A percentile compares a stretch with the other conserved stretches of the same genome.
phyloP scores from a whole-genome alignment of 2,113 vertebrate species.

The Ondatra zibethicus region DNA sequence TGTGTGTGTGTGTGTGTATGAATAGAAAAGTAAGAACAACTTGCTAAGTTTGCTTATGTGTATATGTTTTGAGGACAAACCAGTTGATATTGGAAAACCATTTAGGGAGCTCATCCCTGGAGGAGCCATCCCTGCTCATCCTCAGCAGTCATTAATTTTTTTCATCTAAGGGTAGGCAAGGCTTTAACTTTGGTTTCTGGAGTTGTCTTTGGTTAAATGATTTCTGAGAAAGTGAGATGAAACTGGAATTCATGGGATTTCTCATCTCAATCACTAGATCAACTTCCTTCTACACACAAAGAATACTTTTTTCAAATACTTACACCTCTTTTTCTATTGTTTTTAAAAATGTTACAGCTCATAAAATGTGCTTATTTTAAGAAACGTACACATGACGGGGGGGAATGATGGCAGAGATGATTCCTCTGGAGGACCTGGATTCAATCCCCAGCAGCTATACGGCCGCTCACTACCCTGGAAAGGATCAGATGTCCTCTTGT shows the following conservation, averaged over 20 bases:
- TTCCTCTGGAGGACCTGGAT: background rate
- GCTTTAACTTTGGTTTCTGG: background rate
- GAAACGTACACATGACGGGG: background rate
- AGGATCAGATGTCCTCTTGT: background rate
- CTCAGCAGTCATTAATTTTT: background rate
- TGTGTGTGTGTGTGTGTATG: no score
- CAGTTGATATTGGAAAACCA: background rate
- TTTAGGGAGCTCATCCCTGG: background rate
- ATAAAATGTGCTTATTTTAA: background rate
- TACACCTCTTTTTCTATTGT: background rate
- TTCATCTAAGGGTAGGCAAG: background rate
- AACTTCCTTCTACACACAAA: slow-evolving; percentile 9
- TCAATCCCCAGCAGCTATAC: background rate
- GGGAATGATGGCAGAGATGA: background rate
- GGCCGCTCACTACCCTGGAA: background rate
- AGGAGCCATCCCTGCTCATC: no score
- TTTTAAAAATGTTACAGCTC: background rate
- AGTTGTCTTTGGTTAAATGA: background rate
- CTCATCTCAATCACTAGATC: background rate
- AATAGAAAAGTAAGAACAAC: background rate
- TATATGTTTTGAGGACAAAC: background rate
- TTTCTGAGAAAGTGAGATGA: slow-evolving; percentile 13
- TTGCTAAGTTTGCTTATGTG: background rate
- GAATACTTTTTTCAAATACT: background rate
- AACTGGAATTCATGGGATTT: slow-evolving; percentile 39